Percentiles rank a stretch among this genome's conserved stretches.
Conservation (phyloP, 2,113 vertebrate genomes). For the Xiphias gladius region DNA sequence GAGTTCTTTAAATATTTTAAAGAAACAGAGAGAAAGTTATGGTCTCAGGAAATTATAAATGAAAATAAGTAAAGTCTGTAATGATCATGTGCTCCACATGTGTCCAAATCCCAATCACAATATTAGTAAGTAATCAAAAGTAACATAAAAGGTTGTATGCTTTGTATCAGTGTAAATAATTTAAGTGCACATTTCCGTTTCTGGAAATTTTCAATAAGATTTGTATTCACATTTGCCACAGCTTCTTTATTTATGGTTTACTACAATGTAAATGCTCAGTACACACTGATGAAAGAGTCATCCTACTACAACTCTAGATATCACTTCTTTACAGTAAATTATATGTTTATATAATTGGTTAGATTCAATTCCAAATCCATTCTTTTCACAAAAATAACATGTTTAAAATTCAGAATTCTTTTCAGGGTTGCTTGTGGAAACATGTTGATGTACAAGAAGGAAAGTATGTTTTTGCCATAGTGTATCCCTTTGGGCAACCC, state of each 20-base stretch:
- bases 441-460: not conserved
- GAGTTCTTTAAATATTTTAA: not conserved
- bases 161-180: too few relatives aligned
- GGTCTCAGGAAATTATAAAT: not conserved
- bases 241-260: not conserved
- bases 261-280: not conserved
- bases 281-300: not conserved
- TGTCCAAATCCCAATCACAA: too few relatives aligned
- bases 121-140: too few relatives aligned
- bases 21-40: not conserved
- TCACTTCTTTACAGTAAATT: not conserved
- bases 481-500: slow-evolving; percentile 2
- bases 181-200: too few relatives aligned
- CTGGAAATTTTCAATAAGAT: too few relatives aligned
- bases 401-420: not conserved
- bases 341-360: not conserved
- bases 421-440: not conserved
- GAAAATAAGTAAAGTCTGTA: not conserved
- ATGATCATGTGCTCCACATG: not conserved
- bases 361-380: not conserved
- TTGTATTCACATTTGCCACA: too few relatives aligned
- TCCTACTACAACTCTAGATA: not conserved
- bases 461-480: not conserved
- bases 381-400: not conserved
- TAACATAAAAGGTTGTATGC: too few relatives aligned